Conservation (phyloP, 2,113 vertebrate species). For the Platichthys flesus region DNA sequence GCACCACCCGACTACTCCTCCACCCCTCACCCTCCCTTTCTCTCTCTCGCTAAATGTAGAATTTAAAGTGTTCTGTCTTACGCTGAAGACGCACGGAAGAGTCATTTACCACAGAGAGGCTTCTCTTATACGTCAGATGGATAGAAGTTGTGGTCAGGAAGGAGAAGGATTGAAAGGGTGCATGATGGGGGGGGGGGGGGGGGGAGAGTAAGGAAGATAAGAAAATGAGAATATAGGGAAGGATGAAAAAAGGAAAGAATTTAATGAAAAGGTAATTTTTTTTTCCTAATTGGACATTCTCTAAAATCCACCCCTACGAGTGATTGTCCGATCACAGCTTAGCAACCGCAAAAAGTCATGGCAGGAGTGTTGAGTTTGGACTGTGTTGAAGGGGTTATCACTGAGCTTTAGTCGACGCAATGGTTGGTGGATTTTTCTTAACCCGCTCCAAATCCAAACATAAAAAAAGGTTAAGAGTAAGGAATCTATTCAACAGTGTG, state of each 20-base stretch:
- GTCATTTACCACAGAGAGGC: constrained; percentile 56
- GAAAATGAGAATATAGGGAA: background rate
- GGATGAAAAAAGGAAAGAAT: background rate
- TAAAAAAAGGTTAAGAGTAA: too few species aligned
- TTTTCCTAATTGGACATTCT: background rate
- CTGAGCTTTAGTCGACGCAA: too few species aligned
- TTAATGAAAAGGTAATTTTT: too few species aligned
- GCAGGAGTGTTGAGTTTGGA: too few species aligned
- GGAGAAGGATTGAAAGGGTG: background rate
- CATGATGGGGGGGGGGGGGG: background rate
- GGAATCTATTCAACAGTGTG: too few species aligned
- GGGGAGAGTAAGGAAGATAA: background rate
- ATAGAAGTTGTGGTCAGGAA: constrained; percentile 18
- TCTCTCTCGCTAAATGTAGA: constrained; percentile 61
- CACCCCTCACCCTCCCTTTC: constrained; percentile 10
- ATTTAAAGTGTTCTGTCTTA: constrained; percentile 64
- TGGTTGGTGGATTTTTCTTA: too few species aligned
- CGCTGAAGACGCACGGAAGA: constrained; percentile 43
- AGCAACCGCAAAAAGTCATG: too few species aligned
- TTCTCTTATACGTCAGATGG: constrained; percentile 34
- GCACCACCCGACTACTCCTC: constrained; percentile 6
- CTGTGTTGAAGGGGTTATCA: too few species aligned
- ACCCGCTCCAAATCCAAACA: too few species aligned
- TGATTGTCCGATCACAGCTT: too few species aligned
- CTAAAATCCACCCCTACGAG: background rate